phyloP scores from a whole-genome alignment of 1,140 invertebrate species.

The Holotrichia oblita region DNA sequence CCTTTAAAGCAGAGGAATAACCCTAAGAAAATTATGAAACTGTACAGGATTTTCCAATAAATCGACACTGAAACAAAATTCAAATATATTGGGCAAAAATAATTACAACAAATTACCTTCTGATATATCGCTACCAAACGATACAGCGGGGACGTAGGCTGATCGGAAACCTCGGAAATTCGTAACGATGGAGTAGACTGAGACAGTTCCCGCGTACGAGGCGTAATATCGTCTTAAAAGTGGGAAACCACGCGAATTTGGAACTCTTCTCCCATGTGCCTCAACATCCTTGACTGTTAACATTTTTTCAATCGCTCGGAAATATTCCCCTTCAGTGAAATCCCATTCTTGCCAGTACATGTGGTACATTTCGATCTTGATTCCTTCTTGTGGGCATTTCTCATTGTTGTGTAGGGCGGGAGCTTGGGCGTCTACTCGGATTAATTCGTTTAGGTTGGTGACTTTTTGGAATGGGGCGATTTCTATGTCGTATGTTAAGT shows the following conservation, averaged over 20 bases:
- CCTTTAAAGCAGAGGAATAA: constrained; percentile 69
- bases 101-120: constrained; percentile 54
- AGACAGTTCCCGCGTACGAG: constrained; percentile 71
- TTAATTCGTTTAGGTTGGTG: constrained; percentile 62
- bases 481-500: constrained; percentile 73
- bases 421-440: constrained; percentile 69
- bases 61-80: constrained; percentile 59
- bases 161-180: constrained; percentile 63
- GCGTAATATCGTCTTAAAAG: constrained; percentile 65
- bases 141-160: constrained; percentile 73
- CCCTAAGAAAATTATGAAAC: constrained; percentile 67
- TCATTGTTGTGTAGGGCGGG: constrained; percentile 59
- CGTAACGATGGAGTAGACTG: constrained; percentile 71
- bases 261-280: constrained; percentile 63
- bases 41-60: constrained; percentile 63
- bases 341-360: constrained; percentile 70
- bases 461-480: constrained; percentile 72
- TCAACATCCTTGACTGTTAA: constrained; percentile 68
- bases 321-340: constrained; percentile 68
- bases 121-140: constrained; percentile 70
- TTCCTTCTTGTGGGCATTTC: constrained; percentile 58
- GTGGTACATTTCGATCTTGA: constrained; percentile 70
- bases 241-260: constrained; percentile 9
- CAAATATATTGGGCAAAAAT: neutral
- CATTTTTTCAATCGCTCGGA: constrained; percentile 70